Percentiles rank a stretch among this genome's conserved stretches.
Conservation (phyloP, 2,888 invertebrate species). For the Hyppa rectilinea region DNA sequence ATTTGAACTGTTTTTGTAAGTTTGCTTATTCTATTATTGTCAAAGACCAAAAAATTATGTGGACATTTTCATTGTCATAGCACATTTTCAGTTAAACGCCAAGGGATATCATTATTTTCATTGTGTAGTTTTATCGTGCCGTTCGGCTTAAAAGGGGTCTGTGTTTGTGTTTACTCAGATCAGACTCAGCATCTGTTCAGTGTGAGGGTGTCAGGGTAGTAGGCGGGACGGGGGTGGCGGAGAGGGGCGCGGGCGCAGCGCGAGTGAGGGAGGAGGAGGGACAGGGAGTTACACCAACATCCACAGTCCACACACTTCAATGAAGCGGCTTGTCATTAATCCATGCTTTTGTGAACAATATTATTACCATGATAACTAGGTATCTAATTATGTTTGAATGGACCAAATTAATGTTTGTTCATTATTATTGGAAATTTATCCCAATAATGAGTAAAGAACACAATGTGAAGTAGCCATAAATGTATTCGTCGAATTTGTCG, state of each 20-base stretch:
- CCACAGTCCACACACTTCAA: slow-evolving; percentile 69
- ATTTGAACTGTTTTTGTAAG: slow-evolving; percentile 8
- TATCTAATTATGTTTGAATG: slow-evolving; percentile 49
- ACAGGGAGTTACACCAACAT: slow-evolving; percentile 63
- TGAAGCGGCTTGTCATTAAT: slow-evolving; percentile 74
- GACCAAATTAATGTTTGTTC: slow-evolving; percentile 33
- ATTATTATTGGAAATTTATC: slow-evolving; percentile 36
- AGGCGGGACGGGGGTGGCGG: slow-evolving; percentile 54
- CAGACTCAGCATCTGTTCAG: slow-evolving; percentile 77
- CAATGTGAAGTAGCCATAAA: slow-evolving; percentile 2
- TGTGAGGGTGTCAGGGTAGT: slow-evolving; percentile 67
- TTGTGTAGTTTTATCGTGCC: slow-evolving; percentile 66
- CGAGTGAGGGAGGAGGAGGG: slow-evolving; percentile 26
- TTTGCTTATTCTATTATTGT: slow-evolving; percentile 1
- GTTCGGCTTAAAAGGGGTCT: slow-evolving; percentile 69
- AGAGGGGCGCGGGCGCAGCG: slow-evolving; percentile 42
- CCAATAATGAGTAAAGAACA: slow-evolving; percentile 15
- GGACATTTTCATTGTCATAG: slow-evolving; percentile 31
- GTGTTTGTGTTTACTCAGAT: slow-evolving; percentile 78
- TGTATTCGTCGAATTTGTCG: slow-evolving; percentile 20
- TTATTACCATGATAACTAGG: slow-evolving; percentile 59
- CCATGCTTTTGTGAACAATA: slow-evolving; percentile 70
- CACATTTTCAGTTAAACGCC: slow-evolving; percentile 48
- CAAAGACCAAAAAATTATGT: not conserved
- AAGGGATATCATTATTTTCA: slow-evolving; percentile 62